Evolutionary conservation across 2,113 vertebrate genomes (phyloP).

Genomic region (Podarcis cretensis): DNA sequence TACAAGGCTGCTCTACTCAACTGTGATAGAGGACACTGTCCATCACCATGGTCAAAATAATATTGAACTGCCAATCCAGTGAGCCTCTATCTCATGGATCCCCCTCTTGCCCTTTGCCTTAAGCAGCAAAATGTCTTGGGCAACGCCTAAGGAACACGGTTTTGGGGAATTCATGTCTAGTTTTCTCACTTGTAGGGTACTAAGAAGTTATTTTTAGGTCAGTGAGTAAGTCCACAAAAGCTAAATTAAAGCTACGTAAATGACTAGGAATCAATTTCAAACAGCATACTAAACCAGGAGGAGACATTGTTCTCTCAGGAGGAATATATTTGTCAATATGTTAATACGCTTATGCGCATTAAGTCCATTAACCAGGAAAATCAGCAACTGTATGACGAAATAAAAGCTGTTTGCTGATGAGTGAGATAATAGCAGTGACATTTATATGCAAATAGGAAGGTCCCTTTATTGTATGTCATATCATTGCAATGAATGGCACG

Average conservation of each 20-base stretch:
- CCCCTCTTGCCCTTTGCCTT: too few relatives aligned
- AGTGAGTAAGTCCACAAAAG: slow-evolving; percentile 35
- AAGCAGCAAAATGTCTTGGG: not conserved
- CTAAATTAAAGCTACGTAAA: slow-evolving; percentile 53
- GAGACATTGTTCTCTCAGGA: slow-evolving; percentile 37
- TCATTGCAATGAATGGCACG: not conserved
- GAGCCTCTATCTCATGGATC: too few relatives aligned
- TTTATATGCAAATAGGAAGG: slow-evolving; percentile 34
- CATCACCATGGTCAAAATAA: too few relatives aligned
- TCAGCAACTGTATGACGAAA: slow-evolving; percentile 24
- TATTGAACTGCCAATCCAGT: too few relatives aligned
- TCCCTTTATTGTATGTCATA: slow-evolving; percentile 1
- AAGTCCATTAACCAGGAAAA: slow-evolving; percentile 49
- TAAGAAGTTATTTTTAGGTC: slow-evolving; percentile 34
- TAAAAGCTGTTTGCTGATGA: slow-evolving; percentile 18
- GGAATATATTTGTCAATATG: slow-evolving; percentile 42
- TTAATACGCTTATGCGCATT: slow-evolving; percentile 12
- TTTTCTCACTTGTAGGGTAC: slow-evolving; percentile 13
- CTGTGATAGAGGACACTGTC: too few relatives aligned
- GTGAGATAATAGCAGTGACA: slow-evolving; percentile 37
- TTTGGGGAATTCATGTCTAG: not conserved
- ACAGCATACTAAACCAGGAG: slow-evolving; percentile 25
- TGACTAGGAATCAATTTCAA: not conserved
- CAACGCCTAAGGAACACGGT: not conserved
- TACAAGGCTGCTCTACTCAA: too few relatives aligned